These are phyloP conservation scores for Atractosteus spatula DNA, from an alignment of 2,113 vertebrate genomes.

Conservation along the genomic window DNA sequence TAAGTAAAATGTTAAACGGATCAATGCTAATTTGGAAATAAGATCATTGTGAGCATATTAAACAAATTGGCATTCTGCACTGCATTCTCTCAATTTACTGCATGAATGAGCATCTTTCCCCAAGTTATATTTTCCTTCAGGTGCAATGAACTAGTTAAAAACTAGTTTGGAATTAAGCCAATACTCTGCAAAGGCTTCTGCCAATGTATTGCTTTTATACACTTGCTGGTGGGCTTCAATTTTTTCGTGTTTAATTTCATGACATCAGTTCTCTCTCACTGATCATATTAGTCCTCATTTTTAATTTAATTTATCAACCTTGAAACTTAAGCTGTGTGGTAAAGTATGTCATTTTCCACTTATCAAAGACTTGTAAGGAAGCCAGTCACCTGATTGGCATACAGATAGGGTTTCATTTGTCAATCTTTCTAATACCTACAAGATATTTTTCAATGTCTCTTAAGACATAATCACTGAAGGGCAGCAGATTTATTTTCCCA, in stretches of 20 bases:
- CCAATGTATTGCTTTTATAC: slow-evolving; percentile 45
- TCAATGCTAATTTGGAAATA: no score
- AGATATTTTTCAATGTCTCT: not conserved
- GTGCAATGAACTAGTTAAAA: slow-evolving; percentile 35
- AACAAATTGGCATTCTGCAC: slow-evolving; percentile 25
- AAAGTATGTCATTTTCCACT: not conserved
- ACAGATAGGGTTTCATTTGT: not conserved
- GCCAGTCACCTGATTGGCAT: not conserved
- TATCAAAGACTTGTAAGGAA: not conserved
- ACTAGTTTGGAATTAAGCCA: slow-evolving; percentile 26
- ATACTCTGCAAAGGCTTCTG: slow-evolving; percentile 6
- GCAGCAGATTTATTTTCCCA: not conserved
- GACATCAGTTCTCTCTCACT: slow-evolving; percentile 38
- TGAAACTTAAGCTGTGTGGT: not conserved
- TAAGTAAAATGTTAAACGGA: no score
- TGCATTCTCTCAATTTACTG: slow-evolving; percentile 47
- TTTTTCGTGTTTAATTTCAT: slow-evolving; percentile 57
- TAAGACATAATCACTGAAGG: not conserved
- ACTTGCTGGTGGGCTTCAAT: slow-evolving; percentile 55
- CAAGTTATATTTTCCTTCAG: slow-evolving; percentile 23
- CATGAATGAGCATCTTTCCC: slow-evolving; percentile 38
- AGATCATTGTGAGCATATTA: not conserved
- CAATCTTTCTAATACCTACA: not conserved
- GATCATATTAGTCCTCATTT: slow-evolving; percentile 31
- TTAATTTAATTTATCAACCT: no score